phyloP scores from a whole-genome alignment of 2,797 vertebrate species.

The Lophius americanus region DNA sequence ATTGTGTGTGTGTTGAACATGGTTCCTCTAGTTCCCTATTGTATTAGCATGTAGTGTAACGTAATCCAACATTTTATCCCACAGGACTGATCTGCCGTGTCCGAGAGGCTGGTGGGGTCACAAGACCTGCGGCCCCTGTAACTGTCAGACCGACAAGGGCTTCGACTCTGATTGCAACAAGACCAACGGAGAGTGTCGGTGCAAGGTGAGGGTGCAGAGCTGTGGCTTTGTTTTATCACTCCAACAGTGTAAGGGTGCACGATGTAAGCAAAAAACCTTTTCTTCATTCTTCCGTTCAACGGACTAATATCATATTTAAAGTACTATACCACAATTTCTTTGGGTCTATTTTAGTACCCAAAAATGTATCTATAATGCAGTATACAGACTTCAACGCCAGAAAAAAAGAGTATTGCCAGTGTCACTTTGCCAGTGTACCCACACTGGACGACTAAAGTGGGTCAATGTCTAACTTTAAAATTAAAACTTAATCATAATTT shows the following conservation, averaged over 20 bases:
- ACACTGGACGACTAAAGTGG: background rate
- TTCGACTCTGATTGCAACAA: constrained; percentile 96
- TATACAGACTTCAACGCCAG: too few species aligned
- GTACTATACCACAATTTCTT: too few species aligned
- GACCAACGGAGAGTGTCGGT: constrained; percentile 92
- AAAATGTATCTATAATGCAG: too few species aligned
- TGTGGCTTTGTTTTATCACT: background rate
- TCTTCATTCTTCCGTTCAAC: background rate
- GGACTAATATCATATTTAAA: background rate
- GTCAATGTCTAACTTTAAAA: background rate
- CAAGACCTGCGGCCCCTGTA: constrained; percentile 93
- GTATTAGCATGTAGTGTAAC: constrained; percentile 3
- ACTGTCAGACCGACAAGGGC: constrained; percentile 87
- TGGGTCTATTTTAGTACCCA: too few species aligned
- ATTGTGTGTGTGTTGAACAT: background rate
- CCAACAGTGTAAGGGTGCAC: too few species aligned
- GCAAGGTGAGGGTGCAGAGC: constrained; percentile 84
- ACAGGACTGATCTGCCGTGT: constrained; percentile 89
- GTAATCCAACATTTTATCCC: background rate
- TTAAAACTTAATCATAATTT: constrained; percentile 14
- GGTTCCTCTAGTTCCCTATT: background rate
- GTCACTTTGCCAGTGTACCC: background rate
- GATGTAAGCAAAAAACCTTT: background rate
- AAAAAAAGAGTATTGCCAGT: too few species aligned
- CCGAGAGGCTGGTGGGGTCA: constrained; percentile 96